Conservation (phyloP, 2,888 invertebrate genomes). For the Sinotaia quadrata region DNA sequence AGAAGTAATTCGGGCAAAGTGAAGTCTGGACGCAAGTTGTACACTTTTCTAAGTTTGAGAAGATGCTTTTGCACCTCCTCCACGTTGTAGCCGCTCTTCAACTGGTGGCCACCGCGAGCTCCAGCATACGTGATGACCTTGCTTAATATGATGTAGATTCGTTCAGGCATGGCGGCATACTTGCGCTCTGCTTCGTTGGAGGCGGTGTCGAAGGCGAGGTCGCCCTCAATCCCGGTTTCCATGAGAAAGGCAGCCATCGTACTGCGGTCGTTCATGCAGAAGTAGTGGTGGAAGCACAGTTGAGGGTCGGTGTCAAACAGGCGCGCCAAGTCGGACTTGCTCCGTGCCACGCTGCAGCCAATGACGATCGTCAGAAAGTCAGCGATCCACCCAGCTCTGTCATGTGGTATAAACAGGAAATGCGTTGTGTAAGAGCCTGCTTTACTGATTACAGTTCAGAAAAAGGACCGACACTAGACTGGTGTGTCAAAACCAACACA, state of each 20-base stretch:
- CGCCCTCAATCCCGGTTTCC: neutral
- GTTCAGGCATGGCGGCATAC: neutral
- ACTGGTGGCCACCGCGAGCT: neutral
- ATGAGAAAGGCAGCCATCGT: slow-evolving; percentile 3
- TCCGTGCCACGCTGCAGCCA: neutral
- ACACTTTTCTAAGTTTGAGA: too few relatives aligned
- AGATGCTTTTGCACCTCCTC: neutral
- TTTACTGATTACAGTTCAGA: neutral
- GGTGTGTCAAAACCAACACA: too few relatives aligned
- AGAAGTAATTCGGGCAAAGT: too few relatives aligned
- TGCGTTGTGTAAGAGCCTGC: too few relatives aligned
- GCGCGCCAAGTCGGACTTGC: neutral
- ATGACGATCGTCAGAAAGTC: slow-evolving; percentile 13
- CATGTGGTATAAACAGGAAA: too few relatives aligned
- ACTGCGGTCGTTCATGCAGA: neutral
- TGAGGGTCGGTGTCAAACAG: neutral
- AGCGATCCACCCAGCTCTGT: slow-evolving; percentile 2
- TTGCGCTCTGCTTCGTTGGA: neutral
- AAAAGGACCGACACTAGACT: too few relatives aligned
- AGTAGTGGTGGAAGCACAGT: neutral
- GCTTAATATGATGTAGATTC: neutral
- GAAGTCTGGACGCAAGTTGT: too few relatives aligned
- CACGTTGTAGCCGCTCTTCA: slow-evolving; percentile 3
- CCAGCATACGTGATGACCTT: neutral
- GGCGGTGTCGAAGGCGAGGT: slow-evolving; percentile 6